A percentile compares a stretch with the other conserved stretches of the same genome.
Conservation (phyloP, 2,797 vertebrate species). For the Crossoptilon crossoptilon region DNA sequence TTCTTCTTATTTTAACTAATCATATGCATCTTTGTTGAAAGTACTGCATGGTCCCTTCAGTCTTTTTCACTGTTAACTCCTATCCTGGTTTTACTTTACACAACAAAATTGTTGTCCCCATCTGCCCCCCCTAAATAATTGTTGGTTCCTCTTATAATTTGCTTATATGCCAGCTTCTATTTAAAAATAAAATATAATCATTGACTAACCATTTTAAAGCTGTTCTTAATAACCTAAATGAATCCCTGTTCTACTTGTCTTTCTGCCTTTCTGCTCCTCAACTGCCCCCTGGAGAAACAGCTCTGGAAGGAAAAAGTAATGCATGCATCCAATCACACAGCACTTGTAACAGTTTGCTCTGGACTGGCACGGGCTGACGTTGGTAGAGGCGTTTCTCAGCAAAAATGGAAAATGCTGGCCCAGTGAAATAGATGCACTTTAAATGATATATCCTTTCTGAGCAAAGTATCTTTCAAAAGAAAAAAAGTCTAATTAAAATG, state of each 20-base stretch:
- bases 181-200: conserved; percentile 64
- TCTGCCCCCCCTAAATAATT: conserved; percentile 13
- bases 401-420: not conserved
- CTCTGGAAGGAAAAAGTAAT: conserved; percentile 27
- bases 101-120: not conserved
- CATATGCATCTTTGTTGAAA: not conserved
- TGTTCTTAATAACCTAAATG: conserved; percentile 49
- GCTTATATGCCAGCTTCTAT: conserved; percentile 32
- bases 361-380: not conserved
- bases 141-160: conserved; percentile 34
- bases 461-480: not conserved
- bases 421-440: not conserved
- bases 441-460: not conserved
- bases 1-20: not conserved
- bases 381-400: not conserved
- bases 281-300: conserved; percentile 49
- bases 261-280: conserved; percentile 58
- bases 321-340: not conserved
- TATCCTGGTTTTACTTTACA: conserved; percentile 7
- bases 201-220: conserved; percentile 63
- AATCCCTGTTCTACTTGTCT: conserved; percentile 53
- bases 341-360: not conserved
- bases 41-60: not conserved
- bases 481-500: not conserved
- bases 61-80: not conserved